Evolutionary conservation across 2,113 vertebrate genomes (phyloP), one percentile per base, ranked within the genome.

Genomic region (Seriola aureovittata): DNA sequence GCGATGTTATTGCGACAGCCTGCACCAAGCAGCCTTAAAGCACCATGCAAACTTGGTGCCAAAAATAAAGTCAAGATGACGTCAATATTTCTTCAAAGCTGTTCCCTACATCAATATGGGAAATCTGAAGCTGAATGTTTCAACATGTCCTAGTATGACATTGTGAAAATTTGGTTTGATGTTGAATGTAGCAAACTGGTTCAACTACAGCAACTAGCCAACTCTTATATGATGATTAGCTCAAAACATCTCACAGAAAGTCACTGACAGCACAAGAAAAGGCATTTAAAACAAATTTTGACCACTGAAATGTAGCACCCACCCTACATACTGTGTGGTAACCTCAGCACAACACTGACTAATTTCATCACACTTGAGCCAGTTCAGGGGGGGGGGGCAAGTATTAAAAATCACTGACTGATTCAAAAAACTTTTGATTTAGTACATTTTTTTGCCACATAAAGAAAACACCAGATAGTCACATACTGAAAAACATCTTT

Each of bases 41-140:
- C 69, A 13, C 3, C 5, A 32, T 75, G 75, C 55, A 84, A 66
- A 90, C 80, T 38, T 72, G 46, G 21, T 40, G 29, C 64, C 81
- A 73, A 60, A 85, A 71, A 83, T 71, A 83, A 67, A 74, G 52
- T 79, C 62, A 55, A 73, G 0, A 58, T 71, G 76, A 58, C 55
- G 16, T 87, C 81, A 70, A 25, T 64, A 42, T 76, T 52, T 19
- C 52, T 58, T 75, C 44, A 71, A 85, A 78, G 38, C 68, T 57
- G 52, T 62, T 75, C 2, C 57, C 29, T 66, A 57, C 4, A 55
- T 84, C 40, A 57, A 63, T 42, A 62, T 19, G n/a, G 59, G 52
- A 71, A 73, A 76, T 50, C 23, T 38, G 23, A 58, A 68, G 58
- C 50, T 0, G 65, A 63, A 55, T 50, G 36, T 62, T 66, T 14